Percentiles rank a stretch among this genome's conserved stretches.
These are phyloP conservation scores for Rotaria macrura DNA, from an alignment of 2,888 invertebrate genomes.

Conservation along the genomic window DNA sequence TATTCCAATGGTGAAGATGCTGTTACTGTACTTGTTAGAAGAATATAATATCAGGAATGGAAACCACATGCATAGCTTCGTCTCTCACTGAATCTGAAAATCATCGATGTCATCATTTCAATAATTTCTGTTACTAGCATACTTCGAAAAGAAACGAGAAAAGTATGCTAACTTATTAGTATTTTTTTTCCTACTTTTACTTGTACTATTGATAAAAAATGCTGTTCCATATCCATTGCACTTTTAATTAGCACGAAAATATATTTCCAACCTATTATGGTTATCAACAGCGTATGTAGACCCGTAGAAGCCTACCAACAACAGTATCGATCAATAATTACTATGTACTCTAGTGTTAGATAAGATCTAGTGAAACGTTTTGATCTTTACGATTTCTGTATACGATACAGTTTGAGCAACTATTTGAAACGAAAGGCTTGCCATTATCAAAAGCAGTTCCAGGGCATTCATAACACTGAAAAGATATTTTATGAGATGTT, in stretches of 20 bases:
- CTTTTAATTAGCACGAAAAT: neutral
- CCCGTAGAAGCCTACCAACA: neutral
- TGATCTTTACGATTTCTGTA: neutral
- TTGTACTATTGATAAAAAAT: neutral
- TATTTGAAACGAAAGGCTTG: neutral
- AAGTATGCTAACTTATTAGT: neutral
- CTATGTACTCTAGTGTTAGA: neutral
- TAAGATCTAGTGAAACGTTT: neutral
- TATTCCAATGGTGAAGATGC: neutral
- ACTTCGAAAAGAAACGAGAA: neutral
- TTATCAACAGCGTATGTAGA: neutral
- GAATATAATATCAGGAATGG: neutral
- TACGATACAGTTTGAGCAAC: neutral
- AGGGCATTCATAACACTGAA: neutral
- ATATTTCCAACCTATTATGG: neutral
- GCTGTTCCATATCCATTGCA: neutral
- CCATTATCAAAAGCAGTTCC: neutral
- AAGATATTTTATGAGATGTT: neutral
- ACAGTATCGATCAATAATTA: neutral
- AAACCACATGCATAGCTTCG: neutral
- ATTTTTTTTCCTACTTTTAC: neutral
- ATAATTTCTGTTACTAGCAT: neutral
- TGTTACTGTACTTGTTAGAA: neutral
- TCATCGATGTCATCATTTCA: too few species aligned
- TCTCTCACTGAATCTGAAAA: neutral